phyloP scores from a whole-genome alignment of 2,797 vertebrate genomes.

The Coregonus sp. region DNA sequence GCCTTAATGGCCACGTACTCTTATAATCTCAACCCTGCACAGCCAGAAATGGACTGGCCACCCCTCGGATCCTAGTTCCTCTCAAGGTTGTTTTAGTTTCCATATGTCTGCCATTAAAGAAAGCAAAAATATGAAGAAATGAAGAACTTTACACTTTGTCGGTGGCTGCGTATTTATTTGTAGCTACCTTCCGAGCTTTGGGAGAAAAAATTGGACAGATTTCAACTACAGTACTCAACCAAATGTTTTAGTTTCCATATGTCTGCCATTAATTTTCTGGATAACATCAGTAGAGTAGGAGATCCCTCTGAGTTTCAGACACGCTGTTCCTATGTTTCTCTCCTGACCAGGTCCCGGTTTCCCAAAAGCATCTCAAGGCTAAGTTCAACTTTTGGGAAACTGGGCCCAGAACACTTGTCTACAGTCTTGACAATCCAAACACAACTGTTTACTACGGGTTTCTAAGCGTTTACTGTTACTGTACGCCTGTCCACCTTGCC shows the following conservation, averaged over 20 bases:
- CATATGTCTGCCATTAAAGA: slow-evolving; percentile 43
- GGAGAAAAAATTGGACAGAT: slow-evolving; percentile 48
- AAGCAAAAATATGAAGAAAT: too few relatives aligned
- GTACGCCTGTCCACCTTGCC: slow-evolving; percentile 59
- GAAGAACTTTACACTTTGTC: slow-evolving; percentile 43
- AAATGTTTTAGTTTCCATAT: slow-evolving; percentile 38
- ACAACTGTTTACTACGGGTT: slow-evolving; percentile 66
- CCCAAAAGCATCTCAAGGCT: too few relatives aligned
- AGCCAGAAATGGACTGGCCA: too few relatives aligned
- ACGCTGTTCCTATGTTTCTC: slow-evolving; percentile 38
- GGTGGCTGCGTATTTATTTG: slow-evolving; percentile 45
- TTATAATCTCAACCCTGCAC: too few relatives aligned
- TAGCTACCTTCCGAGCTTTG: slow-evolving; percentile 33
- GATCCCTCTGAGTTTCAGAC: slow-evolving; percentile 46
- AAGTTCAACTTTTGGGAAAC: too few relatives aligned
- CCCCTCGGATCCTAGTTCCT: too few relatives aligned
- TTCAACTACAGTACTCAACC: slow-evolving; percentile 40
- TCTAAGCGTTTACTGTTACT: slow-evolving; percentile 57
- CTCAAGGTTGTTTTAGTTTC: too few relatives aligned
- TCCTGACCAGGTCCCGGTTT: slow-evolving; percentile 20
- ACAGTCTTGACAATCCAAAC: slow-evolving; percentile 74
- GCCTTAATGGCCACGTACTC: too few relatives aligned
- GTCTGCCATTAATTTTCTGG: slow-evolving; percentile 48
- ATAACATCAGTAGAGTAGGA: slow-evolving; percentile 34
- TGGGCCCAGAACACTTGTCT: slow-evolving; percentile 29